Evolutionary conservation across 2,888 invertebrate species (phyloP).

Genomic region (Heteromyza rotundicornis): DNA sequence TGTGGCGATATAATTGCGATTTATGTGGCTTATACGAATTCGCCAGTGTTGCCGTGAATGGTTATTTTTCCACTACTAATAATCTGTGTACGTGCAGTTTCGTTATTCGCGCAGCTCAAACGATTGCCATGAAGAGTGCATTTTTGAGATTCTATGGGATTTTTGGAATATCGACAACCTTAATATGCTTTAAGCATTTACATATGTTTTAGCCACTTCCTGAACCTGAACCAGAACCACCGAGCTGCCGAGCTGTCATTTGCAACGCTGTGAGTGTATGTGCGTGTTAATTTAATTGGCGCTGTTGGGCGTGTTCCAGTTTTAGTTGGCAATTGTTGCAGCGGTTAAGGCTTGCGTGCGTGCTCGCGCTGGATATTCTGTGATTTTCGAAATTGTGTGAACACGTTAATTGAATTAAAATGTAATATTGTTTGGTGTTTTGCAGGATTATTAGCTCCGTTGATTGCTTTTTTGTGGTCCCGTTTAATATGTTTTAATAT

Average conservation of each 20-base stretch:
- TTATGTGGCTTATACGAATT: too few species aligned
- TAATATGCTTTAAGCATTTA: background rate
- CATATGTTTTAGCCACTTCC: background rate
- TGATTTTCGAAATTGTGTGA: background rate
- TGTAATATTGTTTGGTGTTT: background rate
- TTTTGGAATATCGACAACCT: slow-evolving; percentile 11
- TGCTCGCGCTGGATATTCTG: background rate
- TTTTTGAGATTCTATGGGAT: slow-evolving; percentile 49
- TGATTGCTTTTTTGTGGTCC: background rate
- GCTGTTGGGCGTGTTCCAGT: background rate
- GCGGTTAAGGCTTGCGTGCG: background rate
- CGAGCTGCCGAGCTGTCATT: background rate
- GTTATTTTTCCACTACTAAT: slow-evolving; percentile 32
- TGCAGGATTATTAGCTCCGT: background rate
- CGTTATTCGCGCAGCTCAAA: slow-evolving; percentile 52
- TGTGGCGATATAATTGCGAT: too few species aligned
- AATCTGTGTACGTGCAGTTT: slow-evolving; percentile 56
- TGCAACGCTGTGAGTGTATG: background rate
- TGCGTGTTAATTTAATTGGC: background rate
- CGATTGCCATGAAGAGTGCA: slow-evolving; percentile 57
- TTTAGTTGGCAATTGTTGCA: background rate
- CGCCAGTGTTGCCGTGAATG: too few species aligned
- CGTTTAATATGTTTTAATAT: too few species aligned
- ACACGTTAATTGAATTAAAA: background rate
- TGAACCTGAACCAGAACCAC: too few species aligned